phyloP scores from a whole-genome alignment of 2,113 vertebrate species.

The Macroglossus sobrinus region DNA sequence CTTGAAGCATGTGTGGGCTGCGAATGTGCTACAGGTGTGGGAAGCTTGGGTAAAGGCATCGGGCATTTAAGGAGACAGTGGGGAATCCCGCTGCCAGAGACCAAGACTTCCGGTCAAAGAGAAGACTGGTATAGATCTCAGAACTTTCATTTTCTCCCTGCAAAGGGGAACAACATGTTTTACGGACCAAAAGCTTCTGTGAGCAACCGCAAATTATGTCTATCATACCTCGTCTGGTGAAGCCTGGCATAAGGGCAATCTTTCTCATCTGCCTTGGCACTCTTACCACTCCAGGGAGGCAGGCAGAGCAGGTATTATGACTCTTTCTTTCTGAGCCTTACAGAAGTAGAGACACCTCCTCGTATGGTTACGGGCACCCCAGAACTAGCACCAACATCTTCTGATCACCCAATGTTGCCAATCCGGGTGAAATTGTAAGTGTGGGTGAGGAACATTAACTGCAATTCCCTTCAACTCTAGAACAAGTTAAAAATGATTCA shows the following conservation, averaged over 20 bases:
- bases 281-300: background rate
- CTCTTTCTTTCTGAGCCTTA: background rate
- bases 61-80: background rate
- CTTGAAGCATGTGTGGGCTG: accelerated
- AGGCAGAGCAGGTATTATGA: background rate
- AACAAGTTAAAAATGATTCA: background rate
- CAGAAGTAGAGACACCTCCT: background rate
- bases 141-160: background rate
- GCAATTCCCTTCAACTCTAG: background rate
- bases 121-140: background rate
- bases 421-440: background rate
- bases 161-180: background rate
- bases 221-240: background rate
- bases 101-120: background rate
- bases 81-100: background rate
- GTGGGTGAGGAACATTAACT: background rate
- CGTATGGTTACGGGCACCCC: background rate
- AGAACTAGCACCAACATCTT: background rate
- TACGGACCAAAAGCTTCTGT: background rate
- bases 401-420: background rate
- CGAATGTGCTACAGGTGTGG: accelerated
- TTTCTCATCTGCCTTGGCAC: background rate
- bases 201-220: background rate
- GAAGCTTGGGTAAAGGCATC: too few species aligned
- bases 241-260: background rate